Evolutionary conservation across 2,888 invertebrate species (phyloP).

Genomic region (Synergus japonicus): DNA sequence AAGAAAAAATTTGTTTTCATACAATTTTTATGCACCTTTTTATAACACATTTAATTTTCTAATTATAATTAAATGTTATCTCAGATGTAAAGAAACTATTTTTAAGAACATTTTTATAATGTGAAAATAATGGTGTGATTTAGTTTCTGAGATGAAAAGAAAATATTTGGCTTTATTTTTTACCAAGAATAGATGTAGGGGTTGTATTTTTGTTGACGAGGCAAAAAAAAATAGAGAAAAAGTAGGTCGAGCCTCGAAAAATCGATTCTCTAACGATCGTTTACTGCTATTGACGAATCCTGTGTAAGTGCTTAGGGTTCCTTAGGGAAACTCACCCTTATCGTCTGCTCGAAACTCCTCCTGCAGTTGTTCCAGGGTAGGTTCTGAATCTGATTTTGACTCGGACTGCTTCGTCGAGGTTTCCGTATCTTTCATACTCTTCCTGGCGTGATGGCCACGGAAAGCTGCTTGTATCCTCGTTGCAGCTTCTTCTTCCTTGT

Average conservation of each 20-base stretch:
- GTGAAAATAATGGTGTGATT: too few relatives aligned
- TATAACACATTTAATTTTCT: neutral
- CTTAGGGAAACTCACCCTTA: conserved; percentile 81
- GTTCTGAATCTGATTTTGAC: conserved; percentile 78
- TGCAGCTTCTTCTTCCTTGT: conserved; percentile 82
- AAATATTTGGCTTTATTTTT: neutral
- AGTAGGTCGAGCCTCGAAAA: conserved; percentile 7
- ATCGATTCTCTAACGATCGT: conserved; percentile 17
- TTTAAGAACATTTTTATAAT: neutral
- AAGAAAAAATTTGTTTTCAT: neutral
- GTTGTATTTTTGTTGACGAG: conserved; percentile 5
- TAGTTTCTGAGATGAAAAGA: neutral
- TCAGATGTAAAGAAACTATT: neutral
- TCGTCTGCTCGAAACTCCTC: conserved; percentile 90
- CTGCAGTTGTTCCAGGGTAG: conserved; percentile 85
- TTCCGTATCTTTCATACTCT: conserved; percentile 84
- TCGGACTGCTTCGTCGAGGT: conserved; percentile 73
- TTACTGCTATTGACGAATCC: neutral
- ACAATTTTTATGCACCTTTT: neutral
- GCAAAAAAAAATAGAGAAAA: conserved; percentile 39
- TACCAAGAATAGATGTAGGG: neutral
- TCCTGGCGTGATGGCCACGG: conserved; percentile 89
- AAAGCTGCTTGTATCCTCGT: conserved; percentile 94
- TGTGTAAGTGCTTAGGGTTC: neutral
- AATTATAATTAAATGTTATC: neutral